phyloP scores from a whole-genome alignment of 2,888 invertebrate genomes.

The Theretra japonica region DNA sequence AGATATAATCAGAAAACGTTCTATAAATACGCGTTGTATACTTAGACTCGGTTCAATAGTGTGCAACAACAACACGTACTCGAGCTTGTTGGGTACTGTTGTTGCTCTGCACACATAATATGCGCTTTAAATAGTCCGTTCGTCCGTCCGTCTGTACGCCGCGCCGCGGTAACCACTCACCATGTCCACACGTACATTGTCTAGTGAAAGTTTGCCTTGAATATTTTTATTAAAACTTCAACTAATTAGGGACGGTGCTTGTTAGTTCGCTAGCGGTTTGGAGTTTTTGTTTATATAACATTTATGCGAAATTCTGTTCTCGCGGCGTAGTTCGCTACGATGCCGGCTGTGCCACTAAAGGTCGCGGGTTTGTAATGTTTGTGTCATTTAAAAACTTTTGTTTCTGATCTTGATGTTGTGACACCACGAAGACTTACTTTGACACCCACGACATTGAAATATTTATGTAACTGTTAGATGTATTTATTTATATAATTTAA shows the following conservation, averaged over 20 bases:
- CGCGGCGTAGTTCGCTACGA: too few relatives aligned
- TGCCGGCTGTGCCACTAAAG: too few relatives aligned
- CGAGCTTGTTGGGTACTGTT: neutral
- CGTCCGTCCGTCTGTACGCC: neutral
- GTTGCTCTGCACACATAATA: constrained; percentile 9
- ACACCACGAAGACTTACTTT: too few relatives aligned
- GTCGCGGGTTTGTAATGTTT: too few relatives aligned
- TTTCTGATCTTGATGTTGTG: too few relatives aligned
- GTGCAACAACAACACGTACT: constrained; percentile 16
- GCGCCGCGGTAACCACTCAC: neutral
- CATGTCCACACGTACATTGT: constrained; percentile 3
- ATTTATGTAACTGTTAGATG: too few relatives aligned
- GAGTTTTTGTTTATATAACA: neutral
- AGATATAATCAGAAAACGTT: constrained; percentile 26
- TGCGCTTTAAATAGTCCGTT: constrained; percentile 12
- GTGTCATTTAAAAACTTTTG: too few relatives aligned
- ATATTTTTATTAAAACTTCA: constrained; percentile 21
- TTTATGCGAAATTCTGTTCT: too few relatives aligned
- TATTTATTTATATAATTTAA: too few relatives aligned
- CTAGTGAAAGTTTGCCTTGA: constrained; percentile 19
- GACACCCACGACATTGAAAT: too few relatives aligned
- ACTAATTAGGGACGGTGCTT: neutral
- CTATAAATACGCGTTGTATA: constrained; percentile 24
- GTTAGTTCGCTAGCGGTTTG: neutral
- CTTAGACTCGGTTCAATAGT: constrained; percentile 23